phyloP scores from a whole-genome alignment of 2,113 vertebrate genomes.

The Pao palembangensis region DNA sequence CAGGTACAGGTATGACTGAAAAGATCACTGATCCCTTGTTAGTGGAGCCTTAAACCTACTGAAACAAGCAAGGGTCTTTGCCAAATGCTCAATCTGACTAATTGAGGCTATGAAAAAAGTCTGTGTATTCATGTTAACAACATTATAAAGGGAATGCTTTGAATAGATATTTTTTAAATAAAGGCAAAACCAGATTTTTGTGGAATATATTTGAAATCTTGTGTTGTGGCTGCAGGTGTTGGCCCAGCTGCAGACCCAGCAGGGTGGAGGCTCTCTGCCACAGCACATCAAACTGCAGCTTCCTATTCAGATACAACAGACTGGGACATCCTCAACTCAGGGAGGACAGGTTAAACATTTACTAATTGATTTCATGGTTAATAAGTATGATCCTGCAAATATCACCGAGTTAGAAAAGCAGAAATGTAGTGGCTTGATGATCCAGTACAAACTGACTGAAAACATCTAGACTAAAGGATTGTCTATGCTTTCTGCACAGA shows the following conservation, averaged over 20 bases:
- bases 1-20: conserved; percentile 75
- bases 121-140: no score
- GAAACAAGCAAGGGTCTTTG: no score
- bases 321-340: conserved; percentile 68
- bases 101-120: no score
- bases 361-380: no score
- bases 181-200: not conserved
- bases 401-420: not conserved
- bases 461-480: not conserved
- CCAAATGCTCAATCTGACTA: no score
- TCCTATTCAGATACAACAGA: conserved; percentile 84
- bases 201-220: conserved; percentile 4
- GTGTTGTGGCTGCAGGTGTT: conserved; percentile 64
- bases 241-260: conserved; percentile 85
- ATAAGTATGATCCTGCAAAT: not conserved
- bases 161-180: no score
- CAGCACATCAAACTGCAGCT: conserved; percentile 87
- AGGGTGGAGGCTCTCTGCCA: conserved; percentile 78
- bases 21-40: not conserved
- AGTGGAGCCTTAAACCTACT: no score
- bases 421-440: no score
- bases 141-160: no score
- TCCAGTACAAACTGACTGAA: not conserved
- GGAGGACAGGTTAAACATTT: conserved; percentile 53
- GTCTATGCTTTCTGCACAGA: conserved; percentile 62